Conservation (phyloP, 2,888 invertebrate genomes). For the Homarus gammarus region DNA sequence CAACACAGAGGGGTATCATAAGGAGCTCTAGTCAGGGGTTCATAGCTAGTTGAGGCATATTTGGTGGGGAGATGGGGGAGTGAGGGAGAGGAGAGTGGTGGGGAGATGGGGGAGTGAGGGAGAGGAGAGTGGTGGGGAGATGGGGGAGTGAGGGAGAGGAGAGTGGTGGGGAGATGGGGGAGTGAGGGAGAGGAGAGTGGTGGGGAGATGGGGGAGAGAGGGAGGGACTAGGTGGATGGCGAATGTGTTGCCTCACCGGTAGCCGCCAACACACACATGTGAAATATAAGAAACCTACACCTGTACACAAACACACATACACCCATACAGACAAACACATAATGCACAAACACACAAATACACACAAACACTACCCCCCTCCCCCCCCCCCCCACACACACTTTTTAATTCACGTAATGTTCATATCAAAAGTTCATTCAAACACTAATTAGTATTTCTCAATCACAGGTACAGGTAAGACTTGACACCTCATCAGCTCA, state of each 20-base stretch:
- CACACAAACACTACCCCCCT: not conserved
- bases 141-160: not conserved
- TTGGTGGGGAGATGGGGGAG: not conserved
- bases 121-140: not conserved
- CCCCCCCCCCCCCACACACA: no score
- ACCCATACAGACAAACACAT: not conserved
- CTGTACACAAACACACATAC: not conserved
- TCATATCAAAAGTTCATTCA: no score
- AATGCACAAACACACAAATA: not conserved
- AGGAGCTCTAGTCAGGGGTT: no score
- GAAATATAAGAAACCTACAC: not conserved
- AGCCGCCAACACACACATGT: no score
- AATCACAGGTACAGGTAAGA: no score
- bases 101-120: not conserved
- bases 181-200: not conserved
- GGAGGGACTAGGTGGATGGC: not conserved
- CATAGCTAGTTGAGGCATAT: no score
- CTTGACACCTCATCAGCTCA: no score
- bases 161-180: not conserved
- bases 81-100: not conserved
- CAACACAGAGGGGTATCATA: no score
- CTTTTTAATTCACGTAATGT: no score
- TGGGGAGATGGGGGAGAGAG: not conserved
- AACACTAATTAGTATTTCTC: no score
- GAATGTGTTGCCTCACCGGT: not conserved